Evolutionary conservation across 2,113 vertebrate genomes (phyloP).

Genomic region (Mungos mungo): DNA sequence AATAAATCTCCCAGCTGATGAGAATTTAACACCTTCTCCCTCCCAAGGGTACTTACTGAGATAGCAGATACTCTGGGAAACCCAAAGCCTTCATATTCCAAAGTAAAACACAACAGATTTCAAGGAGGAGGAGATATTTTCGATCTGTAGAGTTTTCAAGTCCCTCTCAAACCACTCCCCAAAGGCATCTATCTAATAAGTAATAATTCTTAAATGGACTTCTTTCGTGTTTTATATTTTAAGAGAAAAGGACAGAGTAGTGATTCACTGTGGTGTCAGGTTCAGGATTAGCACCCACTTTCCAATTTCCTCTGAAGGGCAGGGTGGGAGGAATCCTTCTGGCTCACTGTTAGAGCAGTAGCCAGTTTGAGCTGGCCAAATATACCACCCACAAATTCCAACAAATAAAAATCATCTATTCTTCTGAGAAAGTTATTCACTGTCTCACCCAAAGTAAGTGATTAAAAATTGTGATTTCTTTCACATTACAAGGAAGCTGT

Average conservation of each 20-base stretch:
- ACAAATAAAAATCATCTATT: not conserved
- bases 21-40: not conserved
- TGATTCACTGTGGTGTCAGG: not conserved
- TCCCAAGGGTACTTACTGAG: constrained; percentile 31
- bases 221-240: not conserved
- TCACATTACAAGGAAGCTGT: not conserved
- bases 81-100: not conserved
- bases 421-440: not conserved
- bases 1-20: not conserved
- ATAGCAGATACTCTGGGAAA: not conserved
- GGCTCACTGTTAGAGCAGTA: not conserved
- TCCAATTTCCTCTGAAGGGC: not conserved
- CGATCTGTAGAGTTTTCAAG: not conserved
- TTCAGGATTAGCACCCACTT: not conserved
- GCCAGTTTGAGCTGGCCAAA: not conserved
- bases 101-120: constrained; percentile 39
- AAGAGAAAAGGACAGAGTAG: not conserved
- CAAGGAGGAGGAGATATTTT: not conserved
- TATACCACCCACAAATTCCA: not conserved
- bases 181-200: not conserved
- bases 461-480: constrained; percentile 34
- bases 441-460: not conserved
- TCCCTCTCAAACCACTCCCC: not conserved
- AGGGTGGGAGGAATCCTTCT: not conserved
- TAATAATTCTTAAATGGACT: not conserved